Evolutionary conservation across 30 jellyfish, hydroid and myxozoan genomes (phyloP), one percentile per base, ranked within the genome.

Genomic region (Pelagia noctiluca): DNA sequence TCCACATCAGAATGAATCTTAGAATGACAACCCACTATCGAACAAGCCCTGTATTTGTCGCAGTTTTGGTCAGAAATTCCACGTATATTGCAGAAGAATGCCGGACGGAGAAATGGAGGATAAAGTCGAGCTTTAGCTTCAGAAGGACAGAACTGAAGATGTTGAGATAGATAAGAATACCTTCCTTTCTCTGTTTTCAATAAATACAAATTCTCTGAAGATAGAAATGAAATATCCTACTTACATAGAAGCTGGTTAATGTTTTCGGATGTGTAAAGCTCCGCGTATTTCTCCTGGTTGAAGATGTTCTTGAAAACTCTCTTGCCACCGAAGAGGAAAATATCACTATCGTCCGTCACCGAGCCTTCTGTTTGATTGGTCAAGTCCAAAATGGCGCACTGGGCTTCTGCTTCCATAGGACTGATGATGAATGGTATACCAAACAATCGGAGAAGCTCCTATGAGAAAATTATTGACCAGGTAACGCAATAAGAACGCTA

Each of bases 331-430:
- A 91, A 91, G 63, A 91, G 60, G 50, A 91, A 82, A 48, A 91
- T 78, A 53, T 91, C 98, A 35, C 93, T 74, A 33, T 91, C 98
- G 50, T 91, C 98, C 4, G 96, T 81, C 0, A 91, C 77, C 4
- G 98, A 84, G 37, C 98, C 98, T 32, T 91, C 83, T 3, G 98
- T 91, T 18, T 71, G 94, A 34, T 86, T 75, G 26, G 93, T 53
- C 23, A 57, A n/a, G 63, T 92, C 95, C 19, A 92, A 90, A 10
- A 64, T 70, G n/a, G 98, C 98, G 50, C 98, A 92, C 38, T 92
- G 98, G 0, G 98, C 98, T 63, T 92, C 98, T 7, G 98, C 98
- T 72, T 92, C 98, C 95, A 76, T 76, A 19, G 98, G 98, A 48
- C 97, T 87, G 33, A 57, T 82, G 38, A 86, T 42, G 47, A 52